Percentiles rank a stretch among this genome's conserved stretches.
Conservation (phyloP, 2,888 invertebrate species). For the Phragmatobia fuliginosa region DNA sequence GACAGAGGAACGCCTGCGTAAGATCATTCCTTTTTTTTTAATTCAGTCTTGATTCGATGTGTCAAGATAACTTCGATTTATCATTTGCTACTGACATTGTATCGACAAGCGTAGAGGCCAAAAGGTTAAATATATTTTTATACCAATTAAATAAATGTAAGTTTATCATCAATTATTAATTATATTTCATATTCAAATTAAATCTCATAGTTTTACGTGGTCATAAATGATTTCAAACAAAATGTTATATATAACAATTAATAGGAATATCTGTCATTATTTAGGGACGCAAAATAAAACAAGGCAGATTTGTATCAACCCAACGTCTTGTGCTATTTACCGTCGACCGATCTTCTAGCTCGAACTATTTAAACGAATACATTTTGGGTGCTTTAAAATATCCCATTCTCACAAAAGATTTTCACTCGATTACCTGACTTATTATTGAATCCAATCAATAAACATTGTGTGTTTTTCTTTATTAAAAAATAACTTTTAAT, state of each 20-base stretch:
- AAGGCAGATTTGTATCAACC: too few species aligned
- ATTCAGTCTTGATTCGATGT: not conserved
- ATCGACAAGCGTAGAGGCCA: not conserved
- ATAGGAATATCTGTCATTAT: too few species aligned
- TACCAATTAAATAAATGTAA: not conserved
- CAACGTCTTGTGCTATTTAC: too few species aligned
- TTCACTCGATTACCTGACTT: constrained; percentile 39
- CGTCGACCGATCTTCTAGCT: too few species aligned
- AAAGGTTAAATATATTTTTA: not conserved
- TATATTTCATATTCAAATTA: too few species aligned
- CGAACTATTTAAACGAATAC: constrained; percentile 3
- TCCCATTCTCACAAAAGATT: constrained; percentile 43
- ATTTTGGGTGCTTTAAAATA: constrained; percentile 31
- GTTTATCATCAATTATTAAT: not conserved
- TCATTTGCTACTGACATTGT: not conserved
- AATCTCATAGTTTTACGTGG: too few species aligned
- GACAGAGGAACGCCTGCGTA: too few species aligned
- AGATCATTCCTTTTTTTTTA: too few species aligned
- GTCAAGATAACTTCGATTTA: not conserved
- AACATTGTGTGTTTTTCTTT: constrained; percentile 20
- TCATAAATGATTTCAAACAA: too few species aligned
- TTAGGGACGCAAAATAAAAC: too few species aligned
- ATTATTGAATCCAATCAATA: constrained; percentile 33
- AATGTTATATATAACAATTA: too few species aligned
- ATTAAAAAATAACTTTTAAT: constrained; percentile 25